Conservation (phyloP, 2,888 invertebrate genomes). For the Lasiommata megera region DNA sequence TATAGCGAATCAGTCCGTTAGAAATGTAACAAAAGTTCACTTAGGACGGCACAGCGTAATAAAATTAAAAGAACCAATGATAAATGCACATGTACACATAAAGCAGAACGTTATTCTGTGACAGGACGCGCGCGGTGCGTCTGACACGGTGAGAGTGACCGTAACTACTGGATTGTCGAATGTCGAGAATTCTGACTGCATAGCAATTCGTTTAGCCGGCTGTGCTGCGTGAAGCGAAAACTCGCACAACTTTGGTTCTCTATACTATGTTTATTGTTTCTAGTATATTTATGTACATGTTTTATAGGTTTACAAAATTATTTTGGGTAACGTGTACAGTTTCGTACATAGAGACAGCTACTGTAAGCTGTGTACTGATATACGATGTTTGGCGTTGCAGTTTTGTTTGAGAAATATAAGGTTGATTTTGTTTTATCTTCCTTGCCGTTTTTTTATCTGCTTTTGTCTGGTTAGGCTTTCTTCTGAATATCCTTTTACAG, state of each 20-base stretch:
- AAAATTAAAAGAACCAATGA: conserved; percentile 17
- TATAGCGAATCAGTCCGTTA: conserved; percentile 15
- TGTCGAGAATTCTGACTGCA: conserved; percentile 44
- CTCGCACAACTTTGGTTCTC: conserved; percentile 12
- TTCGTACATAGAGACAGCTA: not conserved
- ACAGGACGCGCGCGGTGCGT: conserved; percentile 43
- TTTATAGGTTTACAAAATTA: conserved; percentile 6
- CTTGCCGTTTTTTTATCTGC: too few relatives aligned
- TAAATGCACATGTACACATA: conserved; percentile 19
- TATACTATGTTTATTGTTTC: conserved; percentile 9
- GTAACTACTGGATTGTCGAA: conserved; percentile 21
- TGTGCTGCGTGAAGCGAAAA: conserved; percentile 16
- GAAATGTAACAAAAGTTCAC: conserved; percentile 10
- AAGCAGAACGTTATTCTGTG: conserved; percentile 13
- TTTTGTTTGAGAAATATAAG: too few relatives aligned
- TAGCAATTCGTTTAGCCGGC: conserved; percentile 28
- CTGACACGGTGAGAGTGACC: conserved; percentile 51
- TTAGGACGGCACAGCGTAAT: conserved; percentile 21
- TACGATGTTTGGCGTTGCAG: too few relatives aligned
- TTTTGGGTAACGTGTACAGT: not conserved
- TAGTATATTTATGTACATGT: conserved; percentile 4
- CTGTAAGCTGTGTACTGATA: not conserved
- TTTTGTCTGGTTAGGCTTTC: too few relatives aligned
- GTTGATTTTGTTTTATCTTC: too few relatives aligned
- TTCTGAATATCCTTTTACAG: too few relatives aligned